Percentiles rank a stretch among this genome's conserved stretches.
phyloP scores from a whole-genome alignment of 2,888 invertebrate genomes.

The Liopterus haemorrhoidalis region DNA sequence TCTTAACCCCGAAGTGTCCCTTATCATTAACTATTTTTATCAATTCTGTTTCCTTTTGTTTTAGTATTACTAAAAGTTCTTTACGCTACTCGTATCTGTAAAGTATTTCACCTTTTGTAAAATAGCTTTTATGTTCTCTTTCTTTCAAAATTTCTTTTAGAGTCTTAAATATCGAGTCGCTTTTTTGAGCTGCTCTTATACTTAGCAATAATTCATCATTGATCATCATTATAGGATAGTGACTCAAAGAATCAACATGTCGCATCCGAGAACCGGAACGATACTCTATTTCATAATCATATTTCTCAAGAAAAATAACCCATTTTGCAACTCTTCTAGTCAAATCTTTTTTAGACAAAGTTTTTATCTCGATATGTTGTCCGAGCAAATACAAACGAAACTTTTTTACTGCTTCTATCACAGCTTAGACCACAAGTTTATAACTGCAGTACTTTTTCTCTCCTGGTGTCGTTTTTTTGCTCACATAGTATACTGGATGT shows the following conservation, averaged over 20 bases:
- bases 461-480: conserved; percentile 29
- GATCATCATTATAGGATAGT: background rate
- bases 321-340: conserved; percentile 4
- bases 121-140: background rate
- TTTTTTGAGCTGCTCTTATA: background rate
- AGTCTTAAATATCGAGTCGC: background rate
- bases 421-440: background rate
- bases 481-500: conserved; percentile 32
- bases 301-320: conserved; percentile 11
- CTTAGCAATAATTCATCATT: background rate
- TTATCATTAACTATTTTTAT: background rate
- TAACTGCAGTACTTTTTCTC: conserved; percentile 30
- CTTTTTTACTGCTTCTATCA: no score
- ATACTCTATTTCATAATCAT: conserved; percentile 23
- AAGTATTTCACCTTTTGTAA: background rate
- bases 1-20: conserved; percentile 18
- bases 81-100: background rate
- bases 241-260: conserved; percentile 22
- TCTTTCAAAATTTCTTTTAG: background rate
- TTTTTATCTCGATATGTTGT: background rate
- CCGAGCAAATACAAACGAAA: background rate
- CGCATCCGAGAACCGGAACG: conserved; percentile 18
- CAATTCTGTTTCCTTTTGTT: background rate
- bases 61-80: background rate
- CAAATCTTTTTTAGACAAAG: background rate